These are phyloP conservation scores for Eremobia ochroleuca DNA, from an alignment of 2,888 invertebrate species.

Conservation along the genomic window DNA sequence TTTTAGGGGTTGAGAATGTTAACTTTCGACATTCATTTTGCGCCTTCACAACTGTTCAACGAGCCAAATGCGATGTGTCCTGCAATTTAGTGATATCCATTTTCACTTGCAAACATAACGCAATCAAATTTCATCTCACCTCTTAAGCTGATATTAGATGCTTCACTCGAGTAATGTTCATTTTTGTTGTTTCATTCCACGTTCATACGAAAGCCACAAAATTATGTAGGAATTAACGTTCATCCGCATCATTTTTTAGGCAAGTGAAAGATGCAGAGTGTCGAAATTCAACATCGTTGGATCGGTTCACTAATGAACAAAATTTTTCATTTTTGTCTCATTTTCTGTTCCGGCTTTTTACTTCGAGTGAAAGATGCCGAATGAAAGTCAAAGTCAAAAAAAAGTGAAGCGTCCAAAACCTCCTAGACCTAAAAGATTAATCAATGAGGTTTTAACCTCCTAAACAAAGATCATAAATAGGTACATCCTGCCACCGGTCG, in stretches of 20 bases:
- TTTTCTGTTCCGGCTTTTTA: not conserved
- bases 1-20: not conserved
- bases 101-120: not conserved
- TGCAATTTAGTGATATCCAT: not conserved
- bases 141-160: not conserved
- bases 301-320: not conserved
- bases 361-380: not conserved
- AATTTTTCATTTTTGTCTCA: not conserved
- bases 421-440: not conserved
- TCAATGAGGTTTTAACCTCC: not conserved
- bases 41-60: not conserved
- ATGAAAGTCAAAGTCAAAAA: too few relatives aligned
- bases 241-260: not conserved
- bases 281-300: too few relatives aligned
- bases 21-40: not conserved
- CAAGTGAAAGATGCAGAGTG: not conserved
- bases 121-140: not conserved
- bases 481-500: not conserved
- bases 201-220: not conserved
- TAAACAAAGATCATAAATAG: constrained; percentile 9
- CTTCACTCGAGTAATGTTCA: not conserved
- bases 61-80: too few relatives aligned
- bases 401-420: not conserved
- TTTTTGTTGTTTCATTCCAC: not conserved
- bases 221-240: not conserved